Conservation (phyloP, 2,113 vertebrate species). For the Brachyistius frenatus region DNA sequence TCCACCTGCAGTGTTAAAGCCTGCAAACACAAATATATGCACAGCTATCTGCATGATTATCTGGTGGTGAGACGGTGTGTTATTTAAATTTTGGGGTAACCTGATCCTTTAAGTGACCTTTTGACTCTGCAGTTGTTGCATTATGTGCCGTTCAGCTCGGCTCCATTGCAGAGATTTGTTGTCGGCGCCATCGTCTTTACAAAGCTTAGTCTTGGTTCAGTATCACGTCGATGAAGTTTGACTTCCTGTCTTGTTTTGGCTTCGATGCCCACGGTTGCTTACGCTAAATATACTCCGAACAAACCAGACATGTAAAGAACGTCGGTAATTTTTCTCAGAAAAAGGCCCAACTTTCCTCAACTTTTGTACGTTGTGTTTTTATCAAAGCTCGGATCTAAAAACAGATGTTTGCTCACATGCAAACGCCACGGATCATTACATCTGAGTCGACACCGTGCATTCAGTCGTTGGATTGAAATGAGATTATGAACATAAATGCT, state of each 20-base stretch:
- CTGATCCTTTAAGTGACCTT: too few species aligned
- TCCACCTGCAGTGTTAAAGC: too few species aligned
- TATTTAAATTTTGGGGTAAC: too few species aligned
- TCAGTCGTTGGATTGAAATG: background rate
- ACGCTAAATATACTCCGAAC: background rate
- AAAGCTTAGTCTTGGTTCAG: background rate
- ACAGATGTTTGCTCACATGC: background rate
- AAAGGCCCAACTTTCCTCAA: background rate
- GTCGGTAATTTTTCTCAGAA: background rate
- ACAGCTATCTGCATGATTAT: too few species aligned
- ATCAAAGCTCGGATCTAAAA: too few species aligned
- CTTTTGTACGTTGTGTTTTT: background rate
- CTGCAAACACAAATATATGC: too few species aligned
- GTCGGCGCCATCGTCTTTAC: background rate
- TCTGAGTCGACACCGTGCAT: background rate
- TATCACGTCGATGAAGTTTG: background rate
- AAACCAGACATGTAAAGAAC: background rate
- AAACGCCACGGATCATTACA: too few species aligned
- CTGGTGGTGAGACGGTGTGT: too few species aligned
- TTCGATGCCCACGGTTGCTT: background rate
- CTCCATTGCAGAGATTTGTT: background rate
- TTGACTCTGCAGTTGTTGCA: background rate
- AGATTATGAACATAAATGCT: background rate
- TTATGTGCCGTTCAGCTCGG: fast-evolving
- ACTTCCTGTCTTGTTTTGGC: background rate